Evolutionary conservation across 2,113 vertebrate genomes (phyloP), one percentile per base, ranked within the genome.

Genomic region (Calyptomena viridis): DNA sequence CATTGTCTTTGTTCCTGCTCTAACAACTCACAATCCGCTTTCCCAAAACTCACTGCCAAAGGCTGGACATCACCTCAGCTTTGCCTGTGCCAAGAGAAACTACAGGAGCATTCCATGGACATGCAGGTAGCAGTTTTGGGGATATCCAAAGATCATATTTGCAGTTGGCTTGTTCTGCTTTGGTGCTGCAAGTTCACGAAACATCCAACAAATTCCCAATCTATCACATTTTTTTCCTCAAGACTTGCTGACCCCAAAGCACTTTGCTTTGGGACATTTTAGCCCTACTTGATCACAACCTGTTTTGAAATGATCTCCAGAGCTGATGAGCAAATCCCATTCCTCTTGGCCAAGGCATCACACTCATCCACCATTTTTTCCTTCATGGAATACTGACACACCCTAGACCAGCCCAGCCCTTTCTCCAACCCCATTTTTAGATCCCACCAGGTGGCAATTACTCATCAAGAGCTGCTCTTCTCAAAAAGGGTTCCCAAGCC

Each of bases 141-240:
- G 56, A 37, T 27, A 52, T 8, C 20, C 3, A 0, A 71, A n/a
- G 40, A 39, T 0, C 52, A n/a, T 15, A 0, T 84, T 24, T 46
- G 53, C 63, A 77, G 23, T 23, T 46, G 53, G 31, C 14, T 59
- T 3, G 19, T 64, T 73, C 69, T 42, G 33, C 55, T 86, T 39
- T 39, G 18, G 31, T 44, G 56, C 12, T 56, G 19, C 31, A 44
- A 71, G 50, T 49, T 49, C 47, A 37, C 0, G 0, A 62, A 19
- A 28, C 0, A 0, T 30, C 25, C 39, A 40, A 80, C 35, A 42
- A 55, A 74, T 66, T 74, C 27, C 44, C 0, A 0, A 39, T 10
- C 27, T 24, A 23, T 15, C 50, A 31, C 8, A 1, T 11, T 56
- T 71, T 37, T 40, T 84, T 35, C 63, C 25, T 59, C 64, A 77